Conservation (phyloP, 2,797 vertebrate species). For the Amniataba percoides region DNA sequence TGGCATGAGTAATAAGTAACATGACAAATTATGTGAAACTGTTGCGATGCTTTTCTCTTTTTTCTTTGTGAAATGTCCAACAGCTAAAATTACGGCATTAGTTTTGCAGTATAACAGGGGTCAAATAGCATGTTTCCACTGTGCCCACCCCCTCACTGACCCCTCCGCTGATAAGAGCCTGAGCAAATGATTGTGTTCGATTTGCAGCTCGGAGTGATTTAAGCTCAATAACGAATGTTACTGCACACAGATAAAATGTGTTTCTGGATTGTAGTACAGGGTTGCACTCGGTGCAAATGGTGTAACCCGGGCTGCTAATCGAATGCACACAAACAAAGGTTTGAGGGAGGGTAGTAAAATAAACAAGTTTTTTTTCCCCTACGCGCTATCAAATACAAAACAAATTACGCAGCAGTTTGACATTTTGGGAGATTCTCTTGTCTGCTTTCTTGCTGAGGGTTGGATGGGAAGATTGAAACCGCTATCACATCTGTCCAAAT, state of each 20-base stretch:
- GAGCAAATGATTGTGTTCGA: constrained; percentile 67
- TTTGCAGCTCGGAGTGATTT: constrained; percentile 62
- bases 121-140: constrained; percentile 33
- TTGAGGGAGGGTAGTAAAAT: background rate
- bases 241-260: constrained; percentile 52
- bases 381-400: background rate
- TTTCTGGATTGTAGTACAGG: constrained; percentile 30
- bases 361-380: background rate
- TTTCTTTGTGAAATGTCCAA: constrained; percentile 16
- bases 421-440: background rate
- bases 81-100: constrained; percentile 34
- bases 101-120: constrained; percentile 32
- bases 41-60: background rate
- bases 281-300: constrained; percentile 8
- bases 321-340: constrained; percentile 40
- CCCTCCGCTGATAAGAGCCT: constrained; percentile 54
- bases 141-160: constrained; percentile 35
- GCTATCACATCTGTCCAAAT: background rate
- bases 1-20: constrained; percentile 49
- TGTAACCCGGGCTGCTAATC: constrained; percentile 29
- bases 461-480: background rate
- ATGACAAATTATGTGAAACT: constrained; percentile 52
- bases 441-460: background rate
- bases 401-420: constrained; percentile 1
- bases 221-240: constrained; percentile 58